Evolutionary conservation across 1,140 invertebrate genomes (phyloP).

Genomic region (Thalassaphorura encarpata): DNA sequence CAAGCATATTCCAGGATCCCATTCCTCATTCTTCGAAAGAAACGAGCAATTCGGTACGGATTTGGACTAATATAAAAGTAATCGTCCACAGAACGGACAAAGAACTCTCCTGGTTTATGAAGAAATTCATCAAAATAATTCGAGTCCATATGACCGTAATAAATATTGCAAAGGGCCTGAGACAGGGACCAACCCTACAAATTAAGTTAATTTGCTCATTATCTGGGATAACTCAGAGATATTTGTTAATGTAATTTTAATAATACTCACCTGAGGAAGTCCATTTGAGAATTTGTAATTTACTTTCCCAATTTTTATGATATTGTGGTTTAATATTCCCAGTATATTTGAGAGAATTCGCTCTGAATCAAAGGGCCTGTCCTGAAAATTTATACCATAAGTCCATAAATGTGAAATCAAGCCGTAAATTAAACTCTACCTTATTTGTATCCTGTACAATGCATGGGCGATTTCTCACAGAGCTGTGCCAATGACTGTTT

Average conservation of each 20-base stretch:
- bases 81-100: slow-evolving; percentile 21
- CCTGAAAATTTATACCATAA: too few relatives aligned
- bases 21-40: slow-evolving; percentile 10
- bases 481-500: neutral
- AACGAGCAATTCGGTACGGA: neutral
- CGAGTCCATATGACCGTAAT: slow-evolving; percentile 23
- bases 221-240: too few relatives aligned
- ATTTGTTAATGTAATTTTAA: too few relatives aligned
- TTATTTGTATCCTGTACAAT: neutral
- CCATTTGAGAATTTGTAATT: slow-evolving; percentile 4
- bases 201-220: neutral
- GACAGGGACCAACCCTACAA: slow-evolving; percentile 25
- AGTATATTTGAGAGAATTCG: too few relatives aligned
- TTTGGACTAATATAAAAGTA: slow-evolving; percentile 19
- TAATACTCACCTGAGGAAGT: slow-evolving; percentile 14
- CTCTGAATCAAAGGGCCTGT: too few relatives aligned
- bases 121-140: slow-evolving; percentile 6
- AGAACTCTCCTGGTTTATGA: slow-evolving; percentile 7
- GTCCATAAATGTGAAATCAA: too few relatives aligned
- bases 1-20: slow-evolving; percentile 7
- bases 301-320: slow-evolving; percentile 2
- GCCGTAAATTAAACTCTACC: neutral
- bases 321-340: too few relatives aligned
- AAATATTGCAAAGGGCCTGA: slow-evolving; percentile 19
- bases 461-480: neutral